Evolutionary conservation across 2,113 vertebrate genomes (phyloP).

Genomic region (Caracal caracal): DNA sequence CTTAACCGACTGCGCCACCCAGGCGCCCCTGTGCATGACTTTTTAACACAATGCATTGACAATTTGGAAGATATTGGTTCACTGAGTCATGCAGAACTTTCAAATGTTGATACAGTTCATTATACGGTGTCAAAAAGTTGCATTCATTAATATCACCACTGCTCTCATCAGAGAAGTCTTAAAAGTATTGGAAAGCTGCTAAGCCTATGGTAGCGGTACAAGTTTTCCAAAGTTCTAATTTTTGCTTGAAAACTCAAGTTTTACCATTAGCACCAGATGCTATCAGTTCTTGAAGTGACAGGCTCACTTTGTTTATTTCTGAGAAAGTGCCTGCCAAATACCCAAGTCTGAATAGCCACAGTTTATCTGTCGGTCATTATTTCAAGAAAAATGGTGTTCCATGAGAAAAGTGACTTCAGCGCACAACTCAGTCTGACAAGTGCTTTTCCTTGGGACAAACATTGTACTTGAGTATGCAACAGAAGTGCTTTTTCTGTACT

Average conservation of each 20-base stretch:
- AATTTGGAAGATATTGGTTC: neutral
- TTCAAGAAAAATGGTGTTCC: neutral
- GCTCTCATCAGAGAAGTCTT: neutral
- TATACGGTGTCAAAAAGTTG: neutral
- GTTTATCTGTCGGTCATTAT: neutral
- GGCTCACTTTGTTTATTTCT: neutral
- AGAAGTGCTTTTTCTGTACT: neutral
- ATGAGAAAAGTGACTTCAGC: neutral
- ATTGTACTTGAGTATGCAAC: neutral
- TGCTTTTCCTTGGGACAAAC: neutral
- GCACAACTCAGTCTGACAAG: neutral
- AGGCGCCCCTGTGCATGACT: neutral
- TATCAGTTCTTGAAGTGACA: neutral
- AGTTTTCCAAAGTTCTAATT: conserved; percentile 25
- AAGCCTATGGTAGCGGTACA: neutral
- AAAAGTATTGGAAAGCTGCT: neutral
- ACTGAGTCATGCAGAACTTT: neutral
- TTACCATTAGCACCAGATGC: neutral
- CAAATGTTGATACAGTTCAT: neutral
- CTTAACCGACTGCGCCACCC: no score
- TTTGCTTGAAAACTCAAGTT: neutral
- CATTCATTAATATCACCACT: neutral
- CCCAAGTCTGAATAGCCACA: neutral
- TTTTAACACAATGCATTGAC: neutral
- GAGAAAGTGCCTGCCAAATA: neutral